A percentile compares a stretch with the other conserved stretches of the same genome.
Evolutionary conservation across 2,888 invertebrate species (phyloP).

Genomic region (Meganola albula): DNA sequence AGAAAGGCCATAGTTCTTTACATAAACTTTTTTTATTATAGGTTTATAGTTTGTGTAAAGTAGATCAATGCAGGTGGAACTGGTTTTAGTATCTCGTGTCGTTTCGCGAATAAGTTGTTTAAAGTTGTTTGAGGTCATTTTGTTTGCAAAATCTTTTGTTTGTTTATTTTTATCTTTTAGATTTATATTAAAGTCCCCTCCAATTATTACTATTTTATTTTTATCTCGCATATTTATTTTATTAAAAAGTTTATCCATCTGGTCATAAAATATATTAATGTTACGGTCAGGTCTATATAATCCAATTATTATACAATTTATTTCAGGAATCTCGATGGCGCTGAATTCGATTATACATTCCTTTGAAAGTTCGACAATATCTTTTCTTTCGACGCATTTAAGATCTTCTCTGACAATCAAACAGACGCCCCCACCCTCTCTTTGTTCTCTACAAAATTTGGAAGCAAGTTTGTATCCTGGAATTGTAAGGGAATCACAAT

Average conservation of each 20-base stretch:
- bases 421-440: slow-evolving; percentile 4
- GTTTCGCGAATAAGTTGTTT: slow-evolving; percentile 2
- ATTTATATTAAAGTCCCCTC: too few species aligned
- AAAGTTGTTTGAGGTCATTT: slow-evolving; percentile 1
- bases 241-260: slow-evolving; percentile 2
- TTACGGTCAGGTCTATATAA: slow-evolving; percentile 10
- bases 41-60: neutral
- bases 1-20: neutral
- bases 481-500: too few species aligned
- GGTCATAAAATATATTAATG: slow-evolving; percentile 2
- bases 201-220: neutral
- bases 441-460: slow-evolving; percentile 1
- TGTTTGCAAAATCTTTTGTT: neutral
- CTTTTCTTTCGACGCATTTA: neutral
- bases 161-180: neutral
- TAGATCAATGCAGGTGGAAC: too few species aligned
- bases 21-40: neutral
- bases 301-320: slow-evolving; percentile 8
- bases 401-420: neutral
- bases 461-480: too few species aligned
- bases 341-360: slow-evolving; percentile 6
- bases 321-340: slow-evolving; percentile 9
- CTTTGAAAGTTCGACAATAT: slow-evolving; percentile 1
- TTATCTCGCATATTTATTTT: slow-evolving; percentile 1
- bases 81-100: neutral